Base-by-base conservation (phyloP, 64 coral and sea anemone genomes). In the Hydrozoanthus tunicans region DNA sequence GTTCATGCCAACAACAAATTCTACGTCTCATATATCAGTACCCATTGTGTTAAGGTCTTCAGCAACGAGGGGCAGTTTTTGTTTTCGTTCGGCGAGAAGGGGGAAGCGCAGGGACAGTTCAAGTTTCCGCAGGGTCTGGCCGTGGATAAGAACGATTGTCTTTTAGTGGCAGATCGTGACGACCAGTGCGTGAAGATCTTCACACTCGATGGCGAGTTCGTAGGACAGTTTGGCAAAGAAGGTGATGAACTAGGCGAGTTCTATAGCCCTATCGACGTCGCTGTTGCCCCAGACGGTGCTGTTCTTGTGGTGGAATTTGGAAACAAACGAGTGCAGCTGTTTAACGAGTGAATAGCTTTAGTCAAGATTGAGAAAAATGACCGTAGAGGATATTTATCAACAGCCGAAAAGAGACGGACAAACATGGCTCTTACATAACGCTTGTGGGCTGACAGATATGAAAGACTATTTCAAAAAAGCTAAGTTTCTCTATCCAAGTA, bases 131-230 rank as follows among this genome's bases (percentile, higher is more conserved):
- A 93, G 10, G 95, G 95, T 26, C 71, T 97, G 24, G 83, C 95
- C 4, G 62, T 97, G 9, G 93, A 97, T 68, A 91, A 94, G 81
- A 80, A 83, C 1, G 79, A 97, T 13, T 97, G 81, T 23, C 56
- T 97, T 3, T 73, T 97, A 5, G 92, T 97, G 14, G 93, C 92
- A 15, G 95, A 97, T 26, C 93, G 91, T 26, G 91, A 91, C 17
- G 93, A 94, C 56, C 92, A 97, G 25, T 94, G 95, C 58, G 82
- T 97, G 10, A 97, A 97, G 55, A 63, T 97, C 24, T 94, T 92
- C 15, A 83, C 95, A 27, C 69, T 94, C 3, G 81, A 89, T 9
- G 95, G 95, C 15, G 75, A 86, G 9, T 82, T 92, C 59, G 58
- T 97, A 15, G 81, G 53, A 0, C 77, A 83, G 14, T 91, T 97